Percentiles rank a stretch among this genome's conserved stretches.
Conservation (phyloP, 2,113 vertebrate species). For the Anoura caudifer region DNA sequence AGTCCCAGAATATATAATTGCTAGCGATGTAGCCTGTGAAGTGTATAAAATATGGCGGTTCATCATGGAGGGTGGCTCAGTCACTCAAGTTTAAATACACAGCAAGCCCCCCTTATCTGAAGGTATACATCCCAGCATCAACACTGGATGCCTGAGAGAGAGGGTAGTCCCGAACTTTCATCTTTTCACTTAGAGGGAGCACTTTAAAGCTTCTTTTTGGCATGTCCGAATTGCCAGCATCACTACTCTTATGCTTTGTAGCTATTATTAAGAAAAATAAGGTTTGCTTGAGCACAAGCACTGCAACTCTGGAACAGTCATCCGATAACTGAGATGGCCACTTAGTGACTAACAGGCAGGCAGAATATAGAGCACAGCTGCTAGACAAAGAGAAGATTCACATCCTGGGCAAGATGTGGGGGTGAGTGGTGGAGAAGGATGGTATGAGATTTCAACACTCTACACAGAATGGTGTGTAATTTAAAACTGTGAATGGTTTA, state of each 20-base stretch:
- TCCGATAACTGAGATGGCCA: not conserved
- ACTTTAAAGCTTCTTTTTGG: not conserved
- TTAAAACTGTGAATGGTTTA: not conserved
- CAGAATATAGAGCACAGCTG: no score
- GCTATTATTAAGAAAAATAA: not conserved
- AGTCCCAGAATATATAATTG: conserved; percentile 39
- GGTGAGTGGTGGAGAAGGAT: no score
- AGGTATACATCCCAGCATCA: not conserved
- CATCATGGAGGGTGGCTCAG: not conserved
- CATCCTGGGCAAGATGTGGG: no score
- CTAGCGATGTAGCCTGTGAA: not conserved
- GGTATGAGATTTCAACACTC: no score
- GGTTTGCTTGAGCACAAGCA: not conserved
- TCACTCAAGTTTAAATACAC: not conserved
- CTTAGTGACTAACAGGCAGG: not conserved
- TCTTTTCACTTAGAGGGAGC: no score
- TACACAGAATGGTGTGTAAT: no score
- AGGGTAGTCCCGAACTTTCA: not conserved
- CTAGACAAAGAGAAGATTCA: not conserved
- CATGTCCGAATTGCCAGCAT: not conserved
- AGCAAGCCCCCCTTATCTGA: not conserved
- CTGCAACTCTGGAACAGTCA: not conserved
- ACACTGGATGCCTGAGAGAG: not conserved
- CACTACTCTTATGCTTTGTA: not conserved
- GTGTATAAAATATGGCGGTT: conserved; percentile 28